Evolutionary conservation across 2,113 vertebrate species (phyloP).

Genomic region (Amphiprion ocellaris): DNA sequence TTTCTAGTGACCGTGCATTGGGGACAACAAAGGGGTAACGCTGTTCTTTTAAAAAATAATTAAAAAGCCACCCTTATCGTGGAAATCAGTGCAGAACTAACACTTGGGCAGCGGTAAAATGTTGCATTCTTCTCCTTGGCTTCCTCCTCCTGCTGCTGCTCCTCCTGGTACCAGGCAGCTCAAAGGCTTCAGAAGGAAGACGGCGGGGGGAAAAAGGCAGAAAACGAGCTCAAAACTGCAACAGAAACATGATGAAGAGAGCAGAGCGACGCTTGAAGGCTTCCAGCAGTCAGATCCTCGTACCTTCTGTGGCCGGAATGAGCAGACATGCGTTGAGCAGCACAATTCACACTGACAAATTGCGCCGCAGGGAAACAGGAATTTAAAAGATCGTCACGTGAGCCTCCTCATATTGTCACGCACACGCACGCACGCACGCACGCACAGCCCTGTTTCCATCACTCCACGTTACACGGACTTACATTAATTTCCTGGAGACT

Average conservation of each 20-base stretch:
- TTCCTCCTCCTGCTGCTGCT: neutral
- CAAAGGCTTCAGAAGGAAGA: constrained; percentile 49
- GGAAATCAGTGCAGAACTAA: constrained; percentile 39
- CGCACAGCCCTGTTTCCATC: neutral
- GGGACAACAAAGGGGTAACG: constrained; percentile 33
- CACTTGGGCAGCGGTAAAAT: constrained; percentile 25
- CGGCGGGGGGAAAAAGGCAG: constrained; percentile 47
- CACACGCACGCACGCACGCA: constrained; percentile 18
- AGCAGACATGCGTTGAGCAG: constrained; percentile 43
- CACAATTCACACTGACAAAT: constrained; percentile 61
- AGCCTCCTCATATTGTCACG: constrained; percentile 82
- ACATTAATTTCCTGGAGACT: neutral
- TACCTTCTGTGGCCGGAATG: constrained; percentile 16
- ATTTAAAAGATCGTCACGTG: constrained; percentile 82
- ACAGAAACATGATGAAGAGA: constrained; percentile 70
- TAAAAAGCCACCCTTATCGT: neutral
- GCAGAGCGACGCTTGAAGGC: constrained; percentile 62
- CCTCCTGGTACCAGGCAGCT: constrained; percentile 64
- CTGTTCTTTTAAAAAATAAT: neutral
- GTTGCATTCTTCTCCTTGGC: constrained; percentile 63
- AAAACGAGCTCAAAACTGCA: constrained; percentile 64
- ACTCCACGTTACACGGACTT: neutral
- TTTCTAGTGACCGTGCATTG: constrained; percentile 33
- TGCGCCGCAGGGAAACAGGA: constrained; percentile 85
- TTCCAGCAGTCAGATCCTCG: constrained; percentile 51